These are phyloP conservation scores for Euphydryas editha DNA, from an alignment of 2,888 invertebrate genomes.

Conservation along the genomic window DNA sequence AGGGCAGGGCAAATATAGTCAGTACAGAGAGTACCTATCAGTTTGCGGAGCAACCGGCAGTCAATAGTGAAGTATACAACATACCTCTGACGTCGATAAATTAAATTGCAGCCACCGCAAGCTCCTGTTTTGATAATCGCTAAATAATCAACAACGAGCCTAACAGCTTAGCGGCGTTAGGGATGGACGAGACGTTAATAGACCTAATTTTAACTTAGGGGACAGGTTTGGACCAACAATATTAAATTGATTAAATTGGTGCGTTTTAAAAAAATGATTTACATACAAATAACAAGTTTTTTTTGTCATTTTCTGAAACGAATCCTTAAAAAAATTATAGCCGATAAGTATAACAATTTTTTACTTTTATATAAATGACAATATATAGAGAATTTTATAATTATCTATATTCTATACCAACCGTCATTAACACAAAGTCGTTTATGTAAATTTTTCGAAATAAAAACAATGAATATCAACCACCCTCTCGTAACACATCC, in stretches of 20 bases:
- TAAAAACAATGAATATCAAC: neutral
- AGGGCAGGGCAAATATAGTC: slow-evolving; percentile 57
- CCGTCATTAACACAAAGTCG: neutral
- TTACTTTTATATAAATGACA: too few species aligned
- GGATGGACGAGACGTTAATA: slow-evolving; percentile 49
- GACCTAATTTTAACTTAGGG: slow-evolving; percentile 60
- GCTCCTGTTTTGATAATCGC: slow-evolving; percentile 65
- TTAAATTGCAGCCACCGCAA: slow-evolving; percentile 65
- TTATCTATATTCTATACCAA: too few species aligned
- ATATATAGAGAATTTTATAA: too few species aligned
- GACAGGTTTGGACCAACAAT: slow-evolving; percentile 31
- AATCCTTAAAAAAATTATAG: too few species aligned
- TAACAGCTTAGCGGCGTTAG: slow-evolving; percentile 47
- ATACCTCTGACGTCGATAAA: slow-evolving; percentile 56
- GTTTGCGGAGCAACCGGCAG: slow-evolving; percentile 30
- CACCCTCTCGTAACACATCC: slow-evolving; percentile 6
- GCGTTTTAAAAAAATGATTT: neutral
- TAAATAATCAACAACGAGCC: slow-evolving; percentile 66
- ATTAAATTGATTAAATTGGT: slow-evolving; percentile 27
- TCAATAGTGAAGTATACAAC: slow-evolving; percentile 31
- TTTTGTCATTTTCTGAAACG: too few species aligned
- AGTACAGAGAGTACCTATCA: slow-evolving; percentile 41
- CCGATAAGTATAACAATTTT: too few species aligned
- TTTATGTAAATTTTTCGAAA: neutral
- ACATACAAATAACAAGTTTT: too few species aligned